These are phyloP conservation scores for Osmerus mordax DNA, from an alignment of 2,113 vertebrate species.

Conservation along the genomic window DNA sequence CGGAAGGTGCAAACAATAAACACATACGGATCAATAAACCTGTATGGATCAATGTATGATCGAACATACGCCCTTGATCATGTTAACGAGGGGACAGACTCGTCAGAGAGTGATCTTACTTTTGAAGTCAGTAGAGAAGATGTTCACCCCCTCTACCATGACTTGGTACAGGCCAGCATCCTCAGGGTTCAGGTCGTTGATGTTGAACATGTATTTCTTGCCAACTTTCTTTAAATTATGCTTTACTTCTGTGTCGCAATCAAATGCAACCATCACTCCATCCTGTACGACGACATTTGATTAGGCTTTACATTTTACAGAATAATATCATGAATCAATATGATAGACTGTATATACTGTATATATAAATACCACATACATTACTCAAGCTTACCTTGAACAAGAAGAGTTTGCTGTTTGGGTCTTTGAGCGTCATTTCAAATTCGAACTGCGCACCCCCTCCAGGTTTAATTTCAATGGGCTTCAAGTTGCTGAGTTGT, in stretches of 20 bases:
- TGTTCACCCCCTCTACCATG: constrained; percentile 75
- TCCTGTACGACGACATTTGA: constrained; percentile 67
- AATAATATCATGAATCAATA: neutral
- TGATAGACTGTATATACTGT: neutral
- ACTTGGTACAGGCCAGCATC: constrained; percentile 87
- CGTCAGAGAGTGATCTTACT: constrained; percentile 54
- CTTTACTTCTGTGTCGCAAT: constrained; percentile 63
- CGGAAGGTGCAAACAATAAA: too few species aligned
- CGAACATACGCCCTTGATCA: neutral
- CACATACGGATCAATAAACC: neutral
- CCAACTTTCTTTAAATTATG: constrained; percentile 74
- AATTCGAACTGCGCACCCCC: constrained; percentile 77
- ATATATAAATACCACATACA: neutral
- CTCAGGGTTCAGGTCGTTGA: constrained; percentile 75
- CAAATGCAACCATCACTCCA: constrained; percentile 75
- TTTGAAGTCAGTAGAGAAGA: constrained; percentile 84
- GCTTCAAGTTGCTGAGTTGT: constrained; percentile 71
- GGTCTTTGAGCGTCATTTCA: constrained; percentile 81
- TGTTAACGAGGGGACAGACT: neutral
- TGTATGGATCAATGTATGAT: neutral
- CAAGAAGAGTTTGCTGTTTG: constrained; percentile 76
- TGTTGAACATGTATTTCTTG: constrained; percentile 78
- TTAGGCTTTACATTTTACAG: neutral
- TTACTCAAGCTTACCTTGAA: constrained; percentile 77
- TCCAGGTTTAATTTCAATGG: constrained; percentile 69